These are phyloP conservation scores for Nasalis larvatus DNA, from an alignment of 2,113 vertebrate species.

Conservation along the genomic window DNA sequence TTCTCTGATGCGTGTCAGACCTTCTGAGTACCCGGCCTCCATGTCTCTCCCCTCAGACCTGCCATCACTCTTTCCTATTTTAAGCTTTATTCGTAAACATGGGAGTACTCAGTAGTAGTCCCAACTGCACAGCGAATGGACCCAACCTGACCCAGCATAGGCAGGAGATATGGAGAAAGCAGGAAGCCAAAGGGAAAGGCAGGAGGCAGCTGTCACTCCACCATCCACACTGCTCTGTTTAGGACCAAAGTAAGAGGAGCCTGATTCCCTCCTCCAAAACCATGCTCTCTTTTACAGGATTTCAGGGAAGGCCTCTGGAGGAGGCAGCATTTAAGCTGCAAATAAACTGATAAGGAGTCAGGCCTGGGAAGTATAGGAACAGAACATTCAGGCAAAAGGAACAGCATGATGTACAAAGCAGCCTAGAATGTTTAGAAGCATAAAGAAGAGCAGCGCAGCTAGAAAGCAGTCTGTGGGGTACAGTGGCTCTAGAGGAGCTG, in stretches of 20 bases:
- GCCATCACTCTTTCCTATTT: background rate
- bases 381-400: background rate
- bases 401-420: background rate
- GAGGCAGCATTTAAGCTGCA: background rate
- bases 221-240: background rate
- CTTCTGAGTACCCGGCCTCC: background rate
- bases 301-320: background rate
- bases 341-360: background rate
- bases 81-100: background rate
- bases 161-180: background rate
- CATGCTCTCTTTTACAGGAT: background rate
- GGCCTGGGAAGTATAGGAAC: background rate
- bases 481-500: background rate
- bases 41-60: background rate
- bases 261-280: background rate
- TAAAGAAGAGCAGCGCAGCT: background rate
- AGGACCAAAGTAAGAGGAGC: background rate
- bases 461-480: background rate
- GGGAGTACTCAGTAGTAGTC: background rate
- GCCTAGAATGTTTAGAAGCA: background rate
- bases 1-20: background rate
- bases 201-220: too few species aligned
- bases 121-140: background rate
- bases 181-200: background rate
- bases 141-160: background rate